Base-by-base conservation (phyloP, 2,797 vertebrate species). In the Phrynocephalus guinanensis region DNA sequence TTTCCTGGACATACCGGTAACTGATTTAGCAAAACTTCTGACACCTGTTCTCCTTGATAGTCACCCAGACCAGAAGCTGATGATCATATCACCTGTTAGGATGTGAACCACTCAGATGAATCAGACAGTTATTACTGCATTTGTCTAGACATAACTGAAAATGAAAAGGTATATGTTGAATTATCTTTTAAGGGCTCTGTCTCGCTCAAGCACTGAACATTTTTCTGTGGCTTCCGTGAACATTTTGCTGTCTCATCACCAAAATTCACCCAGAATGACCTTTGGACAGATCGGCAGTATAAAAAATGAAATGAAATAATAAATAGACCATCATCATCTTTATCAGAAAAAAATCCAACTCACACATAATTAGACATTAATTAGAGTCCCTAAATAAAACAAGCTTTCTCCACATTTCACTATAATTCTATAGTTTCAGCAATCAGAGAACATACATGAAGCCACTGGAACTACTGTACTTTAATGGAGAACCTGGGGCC, bases 91-190 rank as follows among this genome's bases (percentile, higher is more conserved):
- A 44, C 5, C 26, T 5, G 67, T 50, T 66, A 78, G 5, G 24
- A 71, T 70, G 66, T 60, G 66, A 72, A 15, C 16, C 50, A 48
- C 48, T 84, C 79, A 20, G 48, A 83, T 88, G 67, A 78, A 79
- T 79, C 81, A 78, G 76, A 18, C 63, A 56, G 56, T 60, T 33
- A 56, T 79, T 60, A 78, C 44, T 79, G 30, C 66, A 15, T 60
- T 60, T 44, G 30, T n/a, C 83, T 70, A 71, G 30, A 24, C 63
- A 48, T 67, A 56, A 30, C 50, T 44, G 33, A 48, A 63, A 86
- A 80, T 72, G 26, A 77, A 8, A 68, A 56, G 3, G 24, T 63
- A 71, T 70, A 83, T 7, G 83, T 60, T 38, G 52, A 50, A 87
- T 79, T 78, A 78, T 13, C 20, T 78, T 26, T 44, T 9, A 83